A percentile compares a stretch with the other conserved stretches of the same genome.
Conservation (phyloP, 2,113 vertebrate genomes). For the Cisticola juncidis region DNA sequence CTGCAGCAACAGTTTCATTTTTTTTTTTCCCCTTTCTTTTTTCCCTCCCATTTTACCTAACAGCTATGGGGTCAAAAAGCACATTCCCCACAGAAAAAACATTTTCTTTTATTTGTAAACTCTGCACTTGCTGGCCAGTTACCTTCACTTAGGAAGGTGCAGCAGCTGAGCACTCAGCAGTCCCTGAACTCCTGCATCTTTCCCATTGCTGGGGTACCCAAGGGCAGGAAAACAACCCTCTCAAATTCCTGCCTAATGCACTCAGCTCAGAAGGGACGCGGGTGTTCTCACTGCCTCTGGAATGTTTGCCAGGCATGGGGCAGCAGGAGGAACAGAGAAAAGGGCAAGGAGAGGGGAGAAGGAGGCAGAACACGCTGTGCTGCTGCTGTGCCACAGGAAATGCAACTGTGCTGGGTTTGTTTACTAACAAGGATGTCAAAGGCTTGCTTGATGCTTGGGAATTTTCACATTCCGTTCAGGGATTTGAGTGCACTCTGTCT, state of each 20-base stretch:
- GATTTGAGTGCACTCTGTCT: not conserved
- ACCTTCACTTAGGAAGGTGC: not conserved
- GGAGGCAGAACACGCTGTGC: not conserved
- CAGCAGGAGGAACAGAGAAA: not conserved
- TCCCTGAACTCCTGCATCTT: not conserved
- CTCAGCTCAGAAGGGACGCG: conserved; percentile 29
- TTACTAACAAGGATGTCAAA: conserved; percentile 57
- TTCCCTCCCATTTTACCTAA: not conserved
- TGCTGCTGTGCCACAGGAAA: not conserved
- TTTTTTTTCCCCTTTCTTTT: too few species aligned
- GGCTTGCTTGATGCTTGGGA: not conserved
- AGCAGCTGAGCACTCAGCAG: conserved; percentile 44
- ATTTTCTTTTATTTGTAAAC: conserved; percentile 61
- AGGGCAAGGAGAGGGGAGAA: not conserved
- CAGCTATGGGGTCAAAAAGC: not conserved
- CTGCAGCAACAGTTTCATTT: not conserved
- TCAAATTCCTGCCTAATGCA: conserved; percentile 26
- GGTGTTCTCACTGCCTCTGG: conserved; percentile 7
- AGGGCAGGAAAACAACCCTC: conserved; percentile 37
- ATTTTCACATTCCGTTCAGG: not conserved
- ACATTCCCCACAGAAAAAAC: not conserved
- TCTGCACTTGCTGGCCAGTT: not conserved
- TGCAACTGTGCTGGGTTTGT: not conserved
- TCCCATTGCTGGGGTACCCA: conserved; percentile 26
- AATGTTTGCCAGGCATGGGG: not conserved